Evolutionary conservation across 2,113 vertebrate genomes (phyloP).

Genomic region (Aspidoscelis tigris): DNA sequence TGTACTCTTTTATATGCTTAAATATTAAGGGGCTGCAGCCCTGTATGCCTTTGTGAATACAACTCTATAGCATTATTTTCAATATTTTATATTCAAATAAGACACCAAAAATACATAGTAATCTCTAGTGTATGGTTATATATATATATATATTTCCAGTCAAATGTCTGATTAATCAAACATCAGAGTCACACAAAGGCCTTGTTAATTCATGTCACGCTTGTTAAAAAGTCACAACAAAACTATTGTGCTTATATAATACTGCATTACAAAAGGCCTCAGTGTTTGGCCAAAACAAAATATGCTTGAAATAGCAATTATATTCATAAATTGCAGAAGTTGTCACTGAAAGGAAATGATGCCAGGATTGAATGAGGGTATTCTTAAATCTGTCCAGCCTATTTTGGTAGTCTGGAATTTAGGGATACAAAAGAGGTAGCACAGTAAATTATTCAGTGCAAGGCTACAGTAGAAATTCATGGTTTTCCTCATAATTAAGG

Average conservation of each 20-base stretch:
- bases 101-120: conserved; percentile 17
- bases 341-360: background rate
- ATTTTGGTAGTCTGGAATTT: conserved; percentile 3
- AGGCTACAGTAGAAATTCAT: background rate
- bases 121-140: background rate
- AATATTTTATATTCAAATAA: background rate
- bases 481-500: background rate
- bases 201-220: background rate
- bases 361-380: background rate
- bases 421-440: background rate
- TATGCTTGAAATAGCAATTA: background rate
- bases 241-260: conserved; percentile 19
- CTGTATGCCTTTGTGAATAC: background rate
- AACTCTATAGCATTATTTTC: background rate
- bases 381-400: background rate
- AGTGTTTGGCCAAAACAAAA: background rate
- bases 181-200: conserved; percentile 1
- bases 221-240: conserved; percentile 16
- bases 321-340: background rate
- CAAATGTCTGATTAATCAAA: conserved; percentile 5
- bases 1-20: background rate
- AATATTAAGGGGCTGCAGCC: background rate
- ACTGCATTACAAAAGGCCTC: background rate
- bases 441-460: conserved; percentile 6
- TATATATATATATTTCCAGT: background rate